Percentiles rank a stretch among this genome's conserved stretches.
phyloP scores from a whole-genome alignment of 2,888 invertebrate genomes.

The Eupsilia transversa region DNA sequence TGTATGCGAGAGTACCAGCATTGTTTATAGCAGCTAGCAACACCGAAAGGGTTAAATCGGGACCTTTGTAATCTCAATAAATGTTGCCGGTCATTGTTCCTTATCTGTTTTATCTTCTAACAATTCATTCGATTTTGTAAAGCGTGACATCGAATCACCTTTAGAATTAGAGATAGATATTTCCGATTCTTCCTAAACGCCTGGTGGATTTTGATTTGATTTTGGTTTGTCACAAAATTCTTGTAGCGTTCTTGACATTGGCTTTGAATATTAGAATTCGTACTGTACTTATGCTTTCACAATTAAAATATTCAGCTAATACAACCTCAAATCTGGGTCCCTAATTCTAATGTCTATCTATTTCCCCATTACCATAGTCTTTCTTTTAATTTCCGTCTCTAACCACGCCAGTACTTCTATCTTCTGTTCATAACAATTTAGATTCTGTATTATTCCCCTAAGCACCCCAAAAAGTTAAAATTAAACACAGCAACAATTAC shows the following conservation, averaged over 20 bases:
- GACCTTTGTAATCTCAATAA: conserved; percentile 72
- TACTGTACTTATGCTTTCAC: not conserved
- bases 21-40: conserved; percentile 69
- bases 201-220: not conserved
- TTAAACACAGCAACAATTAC: conserved; percentile 30
- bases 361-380: not conserved
- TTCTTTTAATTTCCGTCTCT: not conserved
- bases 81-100: conserved; percentile 67
- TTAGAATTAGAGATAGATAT: conserved; percentile 1
- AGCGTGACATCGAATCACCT: conserved; percentile 4
- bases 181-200: not conserved
- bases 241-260: not conserved
- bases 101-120: conserved; percentile 51
- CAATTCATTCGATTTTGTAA: conserved; percentile 56
- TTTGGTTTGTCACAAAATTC: not conserved
- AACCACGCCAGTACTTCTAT: too few species aligned
- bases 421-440: not conserved
- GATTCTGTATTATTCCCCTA: not conserved
- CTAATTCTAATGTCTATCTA: not conserved
- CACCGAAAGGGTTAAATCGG: conserved; percentile 58
- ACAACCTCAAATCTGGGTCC: not conserved
- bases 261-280: not conserved
- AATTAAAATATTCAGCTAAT: not conserved
- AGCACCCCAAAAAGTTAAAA: conserved; percentile 15
- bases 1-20: conserved; percentile 51